Conservation (phyloP, 2,797 vertebrate species). For the Rallus crepitans region DNA sequence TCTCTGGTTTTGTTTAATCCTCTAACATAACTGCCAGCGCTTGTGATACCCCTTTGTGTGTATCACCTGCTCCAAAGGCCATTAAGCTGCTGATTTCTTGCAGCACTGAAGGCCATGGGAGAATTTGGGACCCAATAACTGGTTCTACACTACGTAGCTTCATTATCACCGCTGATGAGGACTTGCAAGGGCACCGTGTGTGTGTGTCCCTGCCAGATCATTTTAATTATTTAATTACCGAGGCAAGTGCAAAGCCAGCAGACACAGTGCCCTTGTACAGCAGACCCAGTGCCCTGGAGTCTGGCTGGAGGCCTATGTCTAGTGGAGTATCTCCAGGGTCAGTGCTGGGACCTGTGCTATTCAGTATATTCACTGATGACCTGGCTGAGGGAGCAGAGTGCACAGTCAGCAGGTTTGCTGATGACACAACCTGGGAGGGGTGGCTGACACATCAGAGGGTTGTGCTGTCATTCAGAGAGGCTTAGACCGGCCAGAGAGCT, state of each 20-base stretch:
- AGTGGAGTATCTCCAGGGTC: no score
- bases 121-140: neutral
- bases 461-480: no score
- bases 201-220: no score
- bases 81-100: fast-evolving
- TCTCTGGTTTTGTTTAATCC: neutral
- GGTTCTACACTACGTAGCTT: fast-evolving
- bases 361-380: no score
- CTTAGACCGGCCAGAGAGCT: no score
- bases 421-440: no score
- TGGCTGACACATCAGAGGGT: no score
- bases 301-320: no score
- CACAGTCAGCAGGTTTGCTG: no score
- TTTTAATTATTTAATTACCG: neutral
- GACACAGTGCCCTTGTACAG: neutral
- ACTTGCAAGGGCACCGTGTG: neutral
- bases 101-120: neutral
- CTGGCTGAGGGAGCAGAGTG: no score
- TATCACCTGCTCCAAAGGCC: neutral
- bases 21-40: neutral
- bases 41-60: neutral
- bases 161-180: fast-evolving
- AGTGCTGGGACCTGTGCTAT: no score
- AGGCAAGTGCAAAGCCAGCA: fast-evolving
- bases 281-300: no score